phyloP scores from a whole-genome alignment of 2,113 vertebrate genomes.

The Phyllopteryx taeniolatus region DNA sequence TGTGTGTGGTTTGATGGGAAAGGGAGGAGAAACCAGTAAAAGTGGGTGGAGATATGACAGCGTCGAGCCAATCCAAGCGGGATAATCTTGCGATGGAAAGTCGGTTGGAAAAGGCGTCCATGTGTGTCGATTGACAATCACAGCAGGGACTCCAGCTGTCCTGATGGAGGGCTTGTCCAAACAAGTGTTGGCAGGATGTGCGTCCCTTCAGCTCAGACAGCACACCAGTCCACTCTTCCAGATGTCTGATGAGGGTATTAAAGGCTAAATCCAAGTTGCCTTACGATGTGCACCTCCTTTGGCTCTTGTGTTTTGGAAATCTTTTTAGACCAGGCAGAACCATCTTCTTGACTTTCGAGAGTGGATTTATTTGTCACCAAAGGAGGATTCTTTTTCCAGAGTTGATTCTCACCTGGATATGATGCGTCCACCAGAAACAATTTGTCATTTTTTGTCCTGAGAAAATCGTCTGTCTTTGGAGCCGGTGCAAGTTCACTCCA shows the following conservation, averaged over 20 bases:
- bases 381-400: neutral
- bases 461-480: neutral
- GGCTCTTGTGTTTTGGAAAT: constrained; percentile 4
- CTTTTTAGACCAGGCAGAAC: too few relatives aligned
- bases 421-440: neutral
- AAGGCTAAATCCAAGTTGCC: constrained; percentile 11
- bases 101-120: neutral
- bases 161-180: constrained; percentile 25
- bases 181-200: constrained; percentile 6
- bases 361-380: neutral
- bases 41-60: constrained; percentile 32
- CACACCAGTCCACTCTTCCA: constrained; percentile 8
- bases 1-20: constrained; percentile 36
- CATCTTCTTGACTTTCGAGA: neutral
- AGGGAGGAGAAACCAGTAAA: constrained; percentile 27
- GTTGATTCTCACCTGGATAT: neutral
- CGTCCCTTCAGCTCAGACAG: constrained; percentile 20
- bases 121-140: neutral
- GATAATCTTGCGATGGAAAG: constrained; percentile 17
- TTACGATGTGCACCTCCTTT: neutral
- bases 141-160: neutral
- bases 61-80: constrained; percentile 9
- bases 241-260: constrained; percentile 17
- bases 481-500: neutral
- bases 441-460: neutral